Conservation (phyloP, 2,113 vertebrate species). For the Cavia aperea region DNA sequence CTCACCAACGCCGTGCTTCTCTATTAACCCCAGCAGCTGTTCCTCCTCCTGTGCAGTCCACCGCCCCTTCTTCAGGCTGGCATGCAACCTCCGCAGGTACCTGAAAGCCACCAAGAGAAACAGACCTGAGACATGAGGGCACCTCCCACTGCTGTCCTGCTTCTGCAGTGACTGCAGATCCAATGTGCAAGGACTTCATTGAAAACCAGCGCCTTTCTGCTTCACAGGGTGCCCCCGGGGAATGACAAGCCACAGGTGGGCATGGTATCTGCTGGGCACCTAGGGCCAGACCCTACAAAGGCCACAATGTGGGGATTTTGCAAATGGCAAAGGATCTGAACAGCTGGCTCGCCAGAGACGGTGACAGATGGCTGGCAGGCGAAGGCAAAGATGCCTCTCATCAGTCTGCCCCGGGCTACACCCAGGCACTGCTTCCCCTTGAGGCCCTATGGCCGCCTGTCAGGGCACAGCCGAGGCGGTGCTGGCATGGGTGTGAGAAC, state of each 20-base stretch:
- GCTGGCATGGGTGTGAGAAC: fast-evolving
- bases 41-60: conserved; percentile 83
- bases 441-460: fast-evolving
- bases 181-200: background rate
- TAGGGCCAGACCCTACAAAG: fast-evolving
- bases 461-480: fast-evolving
- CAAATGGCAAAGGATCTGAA: background rate
- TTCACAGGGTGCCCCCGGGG: fast-evolving
- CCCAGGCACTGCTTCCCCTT: fast-evolving
- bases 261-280: fast-evolving
- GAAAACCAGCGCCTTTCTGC: fast-evolving
- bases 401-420: fast-evolving
- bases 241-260: background rate
- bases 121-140: fast-evolving
- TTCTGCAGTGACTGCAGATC: fast-evolving
- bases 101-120: conserved; percentile 69
- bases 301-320: background rate
- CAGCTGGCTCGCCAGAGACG: too few relatives aligned
- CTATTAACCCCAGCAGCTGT: conserved; percentile 78
- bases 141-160: fast-evolving
- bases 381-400: background rate
- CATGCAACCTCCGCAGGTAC: conserved; percentile 83
- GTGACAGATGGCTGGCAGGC: background rate
- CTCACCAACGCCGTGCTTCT: conserved; percentile 88
- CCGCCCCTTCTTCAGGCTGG: conserved; percentile 80